phyloP scores from a whole-genome alignment of 2,888 invertebrate genomes.

The Lasioglossum calceatum region DNA sequence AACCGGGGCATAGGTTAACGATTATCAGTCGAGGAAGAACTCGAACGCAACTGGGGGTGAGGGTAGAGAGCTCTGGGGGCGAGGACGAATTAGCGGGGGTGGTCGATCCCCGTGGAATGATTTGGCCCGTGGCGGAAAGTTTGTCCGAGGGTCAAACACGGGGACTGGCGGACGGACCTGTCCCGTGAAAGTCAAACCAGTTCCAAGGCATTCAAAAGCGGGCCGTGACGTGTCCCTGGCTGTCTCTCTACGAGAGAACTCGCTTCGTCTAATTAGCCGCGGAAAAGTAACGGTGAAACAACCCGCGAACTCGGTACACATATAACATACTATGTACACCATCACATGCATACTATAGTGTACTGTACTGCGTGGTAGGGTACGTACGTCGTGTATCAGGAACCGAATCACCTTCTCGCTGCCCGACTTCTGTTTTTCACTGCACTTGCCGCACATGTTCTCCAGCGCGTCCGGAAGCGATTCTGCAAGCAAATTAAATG shows the following conservation, averaged over 20 bases:
- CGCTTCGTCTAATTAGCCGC: conserved; percentile 51
- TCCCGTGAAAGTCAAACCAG: conserved; percentile 63
- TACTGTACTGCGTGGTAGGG: neutral
- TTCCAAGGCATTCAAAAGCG: conserved; percentile 47
- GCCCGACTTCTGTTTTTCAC: conserved; percentile 87
- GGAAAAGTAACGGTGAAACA: conserved; percentile 60
- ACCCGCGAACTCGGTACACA: neutral
- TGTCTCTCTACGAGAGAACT: conserved; percentile 7
- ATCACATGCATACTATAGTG: neutral
- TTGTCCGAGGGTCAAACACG: conserved; percentile 14
- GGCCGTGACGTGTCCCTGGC: conserved; percentile 15
- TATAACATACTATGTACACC: neutral
- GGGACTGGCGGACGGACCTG: neutral
- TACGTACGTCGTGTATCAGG: conserved; percentile 85
- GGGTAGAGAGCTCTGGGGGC: neutral
- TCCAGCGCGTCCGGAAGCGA: conserved; percentile 90
- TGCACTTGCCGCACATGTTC: conserved; percentile 89
- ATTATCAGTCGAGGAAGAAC: conserved; percentile 34
- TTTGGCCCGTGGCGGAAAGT: conserved; percentile 40
- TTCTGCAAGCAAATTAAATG: conserved; percentile 83
- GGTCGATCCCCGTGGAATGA: conserved; percentile 36
- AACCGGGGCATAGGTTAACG: conserved; percentile 37
- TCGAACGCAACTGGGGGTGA: neutral
- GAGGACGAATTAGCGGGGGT: conserved; percentile 9
- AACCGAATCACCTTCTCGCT: conserved; percentile 88